phyloP scores from a whole-genome alignment of 2,888 invertebrate genomes.

The Orgyia antiqua region DNA sequence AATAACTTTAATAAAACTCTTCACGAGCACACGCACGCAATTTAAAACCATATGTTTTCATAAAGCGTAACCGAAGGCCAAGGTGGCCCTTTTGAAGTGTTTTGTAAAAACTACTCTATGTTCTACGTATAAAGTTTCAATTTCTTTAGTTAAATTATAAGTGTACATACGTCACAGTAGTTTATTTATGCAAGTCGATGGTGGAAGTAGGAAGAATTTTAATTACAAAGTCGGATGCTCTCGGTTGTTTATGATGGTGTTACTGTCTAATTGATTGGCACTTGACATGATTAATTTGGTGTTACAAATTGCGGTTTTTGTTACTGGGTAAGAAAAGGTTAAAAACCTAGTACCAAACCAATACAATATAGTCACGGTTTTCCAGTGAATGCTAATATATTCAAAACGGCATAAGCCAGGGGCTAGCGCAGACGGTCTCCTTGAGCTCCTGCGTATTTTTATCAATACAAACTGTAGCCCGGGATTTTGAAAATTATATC shows the following conservation, averaged over 20 bases:
- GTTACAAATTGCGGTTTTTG: too few relatives aligned
- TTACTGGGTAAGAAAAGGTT: too few relatives aligned
- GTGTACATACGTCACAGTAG: conserved; percentile 6
- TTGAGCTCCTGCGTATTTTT: too few relatives aligned
- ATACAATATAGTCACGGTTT: too few relatives aligned
- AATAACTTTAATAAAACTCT: too few relatives aligned
- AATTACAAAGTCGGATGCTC: conserved; percentile 17
- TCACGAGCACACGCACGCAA: conserved; percentile 9
- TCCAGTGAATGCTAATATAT: too few relatives aligned
- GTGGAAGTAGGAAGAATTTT: conserved; percentile 17
- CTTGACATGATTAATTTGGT: conserved; percentile 7
- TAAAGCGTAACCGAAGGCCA: conserved; percentile 8
- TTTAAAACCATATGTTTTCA: conserved; percentile 16
- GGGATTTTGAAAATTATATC: too few relatives aligned
- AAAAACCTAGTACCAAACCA: too few relatives aligned
- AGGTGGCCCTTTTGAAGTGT: conserved; percentile 2
- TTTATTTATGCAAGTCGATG: conserved; percentile 19
- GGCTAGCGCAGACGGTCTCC: too few relatives aligned
- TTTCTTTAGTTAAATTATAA: background rate
- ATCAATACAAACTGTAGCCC: too few relatives aligned
- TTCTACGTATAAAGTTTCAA: background rate
- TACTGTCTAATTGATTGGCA: conserved; percentile 20
- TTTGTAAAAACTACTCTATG: conserved; percentile 3
- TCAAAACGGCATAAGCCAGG: too few relatives aligned
- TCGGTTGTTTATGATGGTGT: conserved; percentile 16